These are phyloP conservation scores for Aculops lycopersici DNA, from an alignment of 1,140 invertebrate genomes.

Conservation along the genomic window DNA sequence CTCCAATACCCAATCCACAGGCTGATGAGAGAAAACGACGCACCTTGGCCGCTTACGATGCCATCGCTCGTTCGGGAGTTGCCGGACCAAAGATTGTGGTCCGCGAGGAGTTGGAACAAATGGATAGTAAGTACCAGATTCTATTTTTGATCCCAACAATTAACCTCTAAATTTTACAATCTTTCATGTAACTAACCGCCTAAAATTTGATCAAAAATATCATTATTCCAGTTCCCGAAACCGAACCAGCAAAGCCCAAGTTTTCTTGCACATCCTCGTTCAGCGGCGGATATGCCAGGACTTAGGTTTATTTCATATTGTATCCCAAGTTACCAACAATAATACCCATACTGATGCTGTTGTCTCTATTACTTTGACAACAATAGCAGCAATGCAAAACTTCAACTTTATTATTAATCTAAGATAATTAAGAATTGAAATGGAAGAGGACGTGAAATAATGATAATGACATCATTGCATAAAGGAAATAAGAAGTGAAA, in stretches of 20 bases:
- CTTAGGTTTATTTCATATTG: slow-evolving; percentile 2
- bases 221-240: not conserved
- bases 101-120: slow-evolving; percentile 10
- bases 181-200: too few relatives aligned
- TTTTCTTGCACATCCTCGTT: not conserved
- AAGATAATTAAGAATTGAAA: slow-evolving; percentile 2
- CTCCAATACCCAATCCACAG: not conserved
- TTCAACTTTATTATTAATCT: too few relatives aligned
- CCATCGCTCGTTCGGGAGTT: slow-evolving; percentile 8
- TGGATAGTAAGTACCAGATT: slow-evolving; percentile 9
- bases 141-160: not conserved
- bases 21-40: slow-evolving; percentile 9
- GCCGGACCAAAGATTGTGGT: slow-evolving; percentile 8
- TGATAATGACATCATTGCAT: too few relatives aligned
- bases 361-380: slow-evolving; percentile 2
- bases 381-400: slow-evolving; percentile 6
- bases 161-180: too few relatives aligned
- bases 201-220: too few relatives aligned
- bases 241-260: not conserved
- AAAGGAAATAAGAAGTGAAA: too few relatives aligned
- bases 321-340: slow-evolving; percentile 2
- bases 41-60: slow-evolving; percentile 9
- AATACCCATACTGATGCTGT: slow-evolving; percentile 1
- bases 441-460: too few relatives aligned
- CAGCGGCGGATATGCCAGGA: not conserved